These are phyloP conservation scores for Drosophila pseudotakahashii DNA, from an alignment of 2,888 invertebrate species.

Conservation along the genomic window DNA sequence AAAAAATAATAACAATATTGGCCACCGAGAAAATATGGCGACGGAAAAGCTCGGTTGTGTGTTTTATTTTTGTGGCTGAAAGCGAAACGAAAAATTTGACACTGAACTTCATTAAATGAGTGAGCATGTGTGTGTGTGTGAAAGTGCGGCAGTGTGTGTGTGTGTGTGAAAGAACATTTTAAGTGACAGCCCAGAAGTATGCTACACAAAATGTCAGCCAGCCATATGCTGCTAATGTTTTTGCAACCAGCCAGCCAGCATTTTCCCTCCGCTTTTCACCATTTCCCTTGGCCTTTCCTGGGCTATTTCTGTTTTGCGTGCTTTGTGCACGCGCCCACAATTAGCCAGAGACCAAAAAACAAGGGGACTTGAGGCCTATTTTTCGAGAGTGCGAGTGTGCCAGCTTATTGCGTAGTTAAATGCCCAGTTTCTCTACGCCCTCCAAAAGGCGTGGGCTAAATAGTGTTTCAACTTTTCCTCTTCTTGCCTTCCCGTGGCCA, in stretches of 20 bases:
- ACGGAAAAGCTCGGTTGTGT: slow-evolving; percentile 57
- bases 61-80: slow-evolving; percentile 43
- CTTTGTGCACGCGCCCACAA: slow-evolving; percentile 16
- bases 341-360: slow-evolving; percentile 9
- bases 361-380: background rate
- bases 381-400: slow-evolving; percentile 4
- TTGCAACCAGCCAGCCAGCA: background rate
- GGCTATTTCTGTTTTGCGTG: slow-evolving; percentile 25
- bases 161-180: slow-evolving; percentile 37
- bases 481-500: slow-evolving; percentile 6
- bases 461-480: background rate
- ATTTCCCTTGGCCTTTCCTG: slow-evolving; percentile 8
- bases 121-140: slow-evolving; percentile 8
- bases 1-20: background rate
- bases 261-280: slow-evolving; percentile 10
- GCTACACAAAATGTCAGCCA: slow-evolving; percentile 51
- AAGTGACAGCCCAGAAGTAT: slow-evolving; percentile 50
- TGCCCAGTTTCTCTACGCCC: slow-evolving; percentile 5
- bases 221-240: slow-evolving; percentile 60
- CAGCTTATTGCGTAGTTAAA: slow-evolving; percentile 65
- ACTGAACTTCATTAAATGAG: slow-evolving; percentile 65
- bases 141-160: slow-evolving; percentile 14
- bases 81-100: slow-evolving; percentile 70
- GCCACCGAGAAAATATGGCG: slow-evolving; percentile 56
- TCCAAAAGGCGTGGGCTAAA: slow-evolving; percentile 42